Base-by-base conservation (phyloP, 1,140 invertebrate genomes). In the Daktulosphaira vitifoliae region DNA sequence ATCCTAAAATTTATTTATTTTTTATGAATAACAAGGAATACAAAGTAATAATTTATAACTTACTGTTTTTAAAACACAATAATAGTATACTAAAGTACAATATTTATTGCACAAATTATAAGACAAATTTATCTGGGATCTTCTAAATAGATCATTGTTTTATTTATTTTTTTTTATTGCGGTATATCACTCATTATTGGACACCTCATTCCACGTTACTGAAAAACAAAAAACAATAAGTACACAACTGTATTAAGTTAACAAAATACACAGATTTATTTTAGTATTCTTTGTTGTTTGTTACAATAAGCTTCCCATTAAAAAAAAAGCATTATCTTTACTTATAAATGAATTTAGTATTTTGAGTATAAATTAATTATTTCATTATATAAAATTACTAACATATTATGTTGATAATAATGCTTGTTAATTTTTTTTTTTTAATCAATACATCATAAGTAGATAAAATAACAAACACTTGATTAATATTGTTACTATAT, bases 121-220 rank as follows among this genome's bases (percentile, higher is more conserved):
- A 62, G 18, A 59, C 11, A 4, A 44, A n/a, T 44, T 23, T 25
- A 20, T 48, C 18, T 48, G 25, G 56, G 56, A 62, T 62, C 42
- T 62, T 62, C 56, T 62, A 62, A 46, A 62, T 2, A 48, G 42
- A 62, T 46, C 56, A 62, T 39, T 46, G 54, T 46, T 48, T 29
- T 33, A 39, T 48, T 13, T 9, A 25, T 26, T 29, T 59, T 26
- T 44, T 29, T 59, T 50, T 33, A 62, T 62, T 22, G 18, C 16
- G 6, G 25, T 62, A 48, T 48, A 62, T 13, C 29, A 62, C 25
- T 16, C 56, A 62, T 46, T 62, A 46, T 62, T 62, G 39, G 42
- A 62, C 25, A 62, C 44, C 56, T 62, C 56, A 62, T 62, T 62
- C 56, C 56, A 62, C 56, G 25, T 62, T 62, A 62, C 56, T 62